A percentile compares a stretch with the other conserved stretches of the same genome.
Conservation (phyloP, 2,113 vertebrate genomes). For the Puffinus mauretanicus region DNA sequence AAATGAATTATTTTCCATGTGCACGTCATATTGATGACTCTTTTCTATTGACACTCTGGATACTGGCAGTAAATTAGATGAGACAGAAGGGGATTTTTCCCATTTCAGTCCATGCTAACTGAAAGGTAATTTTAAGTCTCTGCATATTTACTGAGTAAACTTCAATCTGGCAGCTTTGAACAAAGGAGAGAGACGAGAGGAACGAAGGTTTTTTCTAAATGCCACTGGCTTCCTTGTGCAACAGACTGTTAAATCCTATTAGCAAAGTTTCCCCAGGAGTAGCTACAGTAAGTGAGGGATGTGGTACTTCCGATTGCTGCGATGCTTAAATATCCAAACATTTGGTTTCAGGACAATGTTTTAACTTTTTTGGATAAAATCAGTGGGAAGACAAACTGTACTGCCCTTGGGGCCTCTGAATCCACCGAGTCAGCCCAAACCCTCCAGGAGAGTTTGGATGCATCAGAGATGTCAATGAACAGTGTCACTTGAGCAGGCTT, state of each 20-base stretch:
- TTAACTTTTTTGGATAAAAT: not conserved
- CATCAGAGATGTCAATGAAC: not conserved
- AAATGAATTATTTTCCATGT: slow-evolving; percentile 7
- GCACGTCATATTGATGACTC: not conserved
- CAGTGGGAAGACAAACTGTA: not conserved
- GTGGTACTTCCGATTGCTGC: not conserved
- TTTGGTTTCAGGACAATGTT: not conserved
- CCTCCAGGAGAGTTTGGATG: not conserved
- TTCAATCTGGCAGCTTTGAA: slow-evolving; percentile 16
- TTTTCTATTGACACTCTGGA: slow-evolving; percentile 23
- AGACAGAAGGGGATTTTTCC: not conserved
- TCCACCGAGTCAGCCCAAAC: not conserved
- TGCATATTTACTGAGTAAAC: slow-evolving; percentile 39
- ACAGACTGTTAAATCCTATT: slow-evolving; percentile 69
- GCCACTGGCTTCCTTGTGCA: slow-evolving; percentile 37
- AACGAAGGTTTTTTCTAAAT: not conserved
- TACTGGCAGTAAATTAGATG: slow-evolving; percentile 35
- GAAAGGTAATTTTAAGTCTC: slow-evolving; percentile 38
- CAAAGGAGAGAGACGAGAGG: not conserved
- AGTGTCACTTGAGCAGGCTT: not conserved
- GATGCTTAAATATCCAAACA: not conserved
- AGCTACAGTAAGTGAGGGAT: slow-evolving; percentile 15
- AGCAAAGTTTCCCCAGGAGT: slow-evolving; percentile 45
- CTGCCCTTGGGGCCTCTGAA: not conserved
- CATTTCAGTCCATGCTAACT: slow-evolving; percentile 7